Percentiles rank a stretch among this genome's conserved stretches.
These are phyloP conservation scores for Betta splendens DNA, from an alignment of 2,797 vertebrate species.

Conservation along the genomic window DNA sequence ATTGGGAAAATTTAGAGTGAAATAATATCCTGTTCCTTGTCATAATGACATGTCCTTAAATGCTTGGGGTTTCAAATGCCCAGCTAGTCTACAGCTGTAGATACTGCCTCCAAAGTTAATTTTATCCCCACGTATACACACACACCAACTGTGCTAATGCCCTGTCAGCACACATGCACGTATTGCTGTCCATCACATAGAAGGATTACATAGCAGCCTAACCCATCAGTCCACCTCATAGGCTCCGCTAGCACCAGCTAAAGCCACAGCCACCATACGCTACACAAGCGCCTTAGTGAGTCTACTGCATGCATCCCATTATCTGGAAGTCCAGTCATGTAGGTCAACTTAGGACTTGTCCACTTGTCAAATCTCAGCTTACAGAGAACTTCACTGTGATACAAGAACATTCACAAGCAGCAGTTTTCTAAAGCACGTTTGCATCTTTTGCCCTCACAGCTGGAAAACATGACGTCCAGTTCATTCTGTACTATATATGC, in stretches of 20 bases:
- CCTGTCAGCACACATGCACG: constrained; percentile 14
- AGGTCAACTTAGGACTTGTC: no score
- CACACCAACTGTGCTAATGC: neutral
- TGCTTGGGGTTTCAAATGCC: no score
- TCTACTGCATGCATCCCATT: constrained; percentile 15
- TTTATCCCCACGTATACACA: neutral
- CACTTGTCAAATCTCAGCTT: no score
- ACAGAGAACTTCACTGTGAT: no score
- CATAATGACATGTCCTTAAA: no score
- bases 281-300: constrained; percentile 38
- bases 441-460: constrained; percentile 9
- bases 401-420: no score
- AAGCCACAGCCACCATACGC: constrained; percentile 33
- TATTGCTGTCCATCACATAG: constrained; percentile 52
- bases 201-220: constrained; percentile 71
- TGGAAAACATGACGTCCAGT: neutral
- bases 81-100: no score
- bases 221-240: constrained; percentile 59
- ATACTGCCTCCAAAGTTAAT: neutral
- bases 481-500: no score
- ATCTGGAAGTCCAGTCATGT: no score
- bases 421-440: constrained; percentile 1
- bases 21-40: no score
- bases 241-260: constrained; percentile 52
- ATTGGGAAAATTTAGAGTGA: no score